phyloP scores from a whole-genome alignment of 2,797 vertebrate genomes.

The Chelonia mydas region DNA sequence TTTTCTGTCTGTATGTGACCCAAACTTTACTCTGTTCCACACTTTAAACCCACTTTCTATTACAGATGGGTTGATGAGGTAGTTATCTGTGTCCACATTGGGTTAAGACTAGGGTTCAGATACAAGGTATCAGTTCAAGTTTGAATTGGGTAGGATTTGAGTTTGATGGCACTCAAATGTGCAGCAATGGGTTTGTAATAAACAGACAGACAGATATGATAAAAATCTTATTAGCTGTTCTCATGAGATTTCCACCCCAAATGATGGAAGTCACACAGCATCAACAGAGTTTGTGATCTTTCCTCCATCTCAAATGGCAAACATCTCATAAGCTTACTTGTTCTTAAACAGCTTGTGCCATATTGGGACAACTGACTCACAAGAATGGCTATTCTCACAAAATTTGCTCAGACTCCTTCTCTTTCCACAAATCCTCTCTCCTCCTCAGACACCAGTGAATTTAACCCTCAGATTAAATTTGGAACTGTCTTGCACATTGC shows the following conservation, averaged over 20 bases:
- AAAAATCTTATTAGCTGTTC: background rate
- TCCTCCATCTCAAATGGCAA: fast-evolving
- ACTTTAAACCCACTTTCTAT: background rate
- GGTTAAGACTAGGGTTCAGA: conserved; percentile 8
- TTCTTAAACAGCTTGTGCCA: background rate
- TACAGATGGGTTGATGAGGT: background rate
- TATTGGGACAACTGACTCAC: background rate
- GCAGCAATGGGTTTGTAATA: background rate
- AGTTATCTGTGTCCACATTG: background rate
- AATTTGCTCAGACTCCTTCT: background rate
- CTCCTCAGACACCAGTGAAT: background rate
- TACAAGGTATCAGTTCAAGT: background rate
- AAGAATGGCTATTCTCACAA: background rate
- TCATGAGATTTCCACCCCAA: background rate
- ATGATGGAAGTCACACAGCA: background rate
- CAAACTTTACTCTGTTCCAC: background rate
- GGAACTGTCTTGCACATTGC: background rate
- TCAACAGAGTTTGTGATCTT: background rate
- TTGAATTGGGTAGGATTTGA: background rate
- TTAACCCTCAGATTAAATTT: background rate
- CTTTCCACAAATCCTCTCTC: background rate
- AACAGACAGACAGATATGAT: background rate
- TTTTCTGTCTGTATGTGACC: background rate
- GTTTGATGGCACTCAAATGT: background rate
- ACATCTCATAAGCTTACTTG: background rate